phyloP scores from a whole-genome alignment of 2,888 invertebrate genomes.

The Papilio protenor region DNA sequence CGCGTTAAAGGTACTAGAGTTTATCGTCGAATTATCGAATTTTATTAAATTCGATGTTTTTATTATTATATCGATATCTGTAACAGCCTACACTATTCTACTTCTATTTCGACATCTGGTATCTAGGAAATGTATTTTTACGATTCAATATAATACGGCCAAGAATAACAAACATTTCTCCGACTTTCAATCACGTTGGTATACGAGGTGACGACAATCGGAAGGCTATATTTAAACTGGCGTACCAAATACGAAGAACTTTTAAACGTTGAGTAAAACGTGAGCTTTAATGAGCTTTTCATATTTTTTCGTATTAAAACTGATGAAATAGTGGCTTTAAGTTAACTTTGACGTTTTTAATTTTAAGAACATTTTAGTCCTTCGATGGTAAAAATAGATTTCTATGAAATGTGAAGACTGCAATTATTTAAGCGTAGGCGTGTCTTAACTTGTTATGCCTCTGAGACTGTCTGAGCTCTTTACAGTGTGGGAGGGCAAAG shows the following conservation, averaged over 20 bases:
- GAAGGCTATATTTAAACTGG: slow-evolving; percentile 12
- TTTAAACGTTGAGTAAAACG: not conserved
- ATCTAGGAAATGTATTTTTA: slow-evolving; percentile 6
- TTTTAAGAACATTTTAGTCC: not conserved
- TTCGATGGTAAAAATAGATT: not conserved
- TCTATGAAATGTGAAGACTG: not conserved
- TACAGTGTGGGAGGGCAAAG: not conserved
- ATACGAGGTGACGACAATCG: slow-evolving; percentile 7
- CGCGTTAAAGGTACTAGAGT: too few species aligned
- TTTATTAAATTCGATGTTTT: too few species aligned
- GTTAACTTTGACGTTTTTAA: not conserved
- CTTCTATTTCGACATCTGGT: slow-evolving; percentile 20
- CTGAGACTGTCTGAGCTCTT: slow-evolving; percentile 33
- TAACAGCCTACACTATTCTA: not conserved
- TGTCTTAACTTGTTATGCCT: slow-evolving; percentile 27
- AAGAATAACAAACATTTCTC: slow-evolving; percentile 24
- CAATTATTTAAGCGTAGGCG: slow-evolving; percentile 13
- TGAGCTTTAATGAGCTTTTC: not conserved
- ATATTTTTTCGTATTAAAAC: not conserved
- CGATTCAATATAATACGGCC: slow-evolving; percentile 22
- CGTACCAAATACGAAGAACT: not conserved
- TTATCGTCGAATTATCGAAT: too few species aligned
- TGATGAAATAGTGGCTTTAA: not conserved
- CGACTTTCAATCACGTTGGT: slow-evolving; percentile 13
- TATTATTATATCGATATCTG: not conserved